Percentiles rank a stretch among this genome's conserved stretches.
These are phyloP conservation scores for Crotalus helleri DNA, from an alignment of 2,113 vertebrate species.

Conservation along the genomic window DNA sequence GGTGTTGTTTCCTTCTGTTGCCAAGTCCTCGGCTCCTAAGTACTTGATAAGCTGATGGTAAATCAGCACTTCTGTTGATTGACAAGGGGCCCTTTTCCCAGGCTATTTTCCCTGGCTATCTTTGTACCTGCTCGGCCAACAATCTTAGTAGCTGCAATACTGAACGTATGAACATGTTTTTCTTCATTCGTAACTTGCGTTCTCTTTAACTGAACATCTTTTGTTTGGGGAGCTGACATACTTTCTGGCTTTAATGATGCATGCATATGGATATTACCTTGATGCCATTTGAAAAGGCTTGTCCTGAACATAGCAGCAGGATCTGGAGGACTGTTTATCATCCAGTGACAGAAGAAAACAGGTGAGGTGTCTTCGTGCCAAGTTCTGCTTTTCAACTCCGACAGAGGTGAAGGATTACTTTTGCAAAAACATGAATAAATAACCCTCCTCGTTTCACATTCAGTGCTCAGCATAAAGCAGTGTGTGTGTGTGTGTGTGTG, in stretches of 20 bases:
- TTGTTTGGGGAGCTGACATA: background rate
- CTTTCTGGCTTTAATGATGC: background rate
- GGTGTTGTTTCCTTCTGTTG: background rate
- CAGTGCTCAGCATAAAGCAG: background rate
- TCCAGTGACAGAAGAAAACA: background rate
- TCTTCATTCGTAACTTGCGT: background rate
- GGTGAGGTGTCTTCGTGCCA: constrained; percentile 6
- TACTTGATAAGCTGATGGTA: background rate
- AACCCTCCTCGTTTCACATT: background rate
- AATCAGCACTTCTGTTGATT: background rate
- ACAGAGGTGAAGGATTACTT: background rate
- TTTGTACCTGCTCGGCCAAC: background rate
- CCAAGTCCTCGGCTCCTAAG: background rate
- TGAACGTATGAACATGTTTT: background rate
- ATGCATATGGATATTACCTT: background rate
- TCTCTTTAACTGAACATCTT: background rate
- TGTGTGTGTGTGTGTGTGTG: too few relatives aligned
- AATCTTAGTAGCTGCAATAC: background rate
- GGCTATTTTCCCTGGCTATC: background rate
- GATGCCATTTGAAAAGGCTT: background rate
- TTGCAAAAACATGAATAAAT: background rate
- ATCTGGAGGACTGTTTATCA: background rate
- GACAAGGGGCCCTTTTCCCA: background rate
- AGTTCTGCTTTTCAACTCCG: background rate
- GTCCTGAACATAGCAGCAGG: background rate